phyloP scores from a whole-genome alignment of 2,113 vertebrate genomes.

The Struthidea cinerea region DNA sequence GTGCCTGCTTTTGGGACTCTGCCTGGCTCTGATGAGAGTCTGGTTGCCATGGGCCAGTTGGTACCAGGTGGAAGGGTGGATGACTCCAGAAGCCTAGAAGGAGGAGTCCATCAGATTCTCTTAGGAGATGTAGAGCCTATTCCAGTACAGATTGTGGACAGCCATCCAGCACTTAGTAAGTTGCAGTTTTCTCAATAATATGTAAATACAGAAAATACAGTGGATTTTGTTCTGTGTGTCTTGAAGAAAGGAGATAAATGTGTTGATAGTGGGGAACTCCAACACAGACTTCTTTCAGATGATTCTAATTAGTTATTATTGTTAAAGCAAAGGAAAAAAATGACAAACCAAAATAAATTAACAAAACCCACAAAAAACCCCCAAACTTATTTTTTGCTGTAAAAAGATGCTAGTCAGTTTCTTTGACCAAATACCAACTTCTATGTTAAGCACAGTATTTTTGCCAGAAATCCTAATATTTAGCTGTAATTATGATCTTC shows the following conservation, averaged over 20 bases:
- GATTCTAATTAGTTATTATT: not conserved
- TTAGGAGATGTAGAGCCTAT: constrained; percentile 72
- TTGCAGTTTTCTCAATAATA: not conserved
- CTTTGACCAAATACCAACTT: not conserved
- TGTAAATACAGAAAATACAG: not conserved
- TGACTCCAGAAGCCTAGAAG: constrained; percentile 47
- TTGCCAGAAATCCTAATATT: not conserved
- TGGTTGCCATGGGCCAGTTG: constrained; percentile 66
- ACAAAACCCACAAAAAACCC: no score
- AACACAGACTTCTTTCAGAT: not conserved
- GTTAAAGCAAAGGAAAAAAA: not conserved
- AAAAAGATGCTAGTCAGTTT: not conserved
- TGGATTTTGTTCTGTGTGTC: not conserved
- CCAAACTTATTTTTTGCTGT: not conserved
- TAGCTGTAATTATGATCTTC: not conserved
- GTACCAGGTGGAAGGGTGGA: constrained; percentile 59
- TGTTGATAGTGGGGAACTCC: not conserved
- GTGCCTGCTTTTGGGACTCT: constrained; percentile 2
- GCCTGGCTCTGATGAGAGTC: constrained; percentile 46
- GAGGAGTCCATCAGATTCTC: constrained; percentile 69
- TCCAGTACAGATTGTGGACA: constrained; percentile 70
- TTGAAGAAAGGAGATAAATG: not conserved
- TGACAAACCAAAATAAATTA: not conserved
- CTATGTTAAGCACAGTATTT: not conserved
- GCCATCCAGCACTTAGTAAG: constrained; percentile 69